Evolutionary conservation across 2,888 invertebrate genomes (phyloP).

Genomic region (Conistra vaccinii): DNA sequence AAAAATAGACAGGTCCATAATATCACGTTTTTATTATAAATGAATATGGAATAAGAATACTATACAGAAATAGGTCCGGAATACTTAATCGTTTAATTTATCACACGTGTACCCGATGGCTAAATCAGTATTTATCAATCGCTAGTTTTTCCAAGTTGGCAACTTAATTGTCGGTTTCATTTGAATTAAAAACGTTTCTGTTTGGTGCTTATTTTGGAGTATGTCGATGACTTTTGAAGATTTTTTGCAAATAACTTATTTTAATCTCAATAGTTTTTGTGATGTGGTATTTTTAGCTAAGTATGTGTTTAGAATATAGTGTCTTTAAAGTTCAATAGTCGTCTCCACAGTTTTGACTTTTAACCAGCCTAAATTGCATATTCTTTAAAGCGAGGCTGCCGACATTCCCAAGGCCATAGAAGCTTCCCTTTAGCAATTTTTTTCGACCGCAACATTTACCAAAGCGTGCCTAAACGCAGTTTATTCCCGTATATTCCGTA

Average conservation of each 20-base stretch:
- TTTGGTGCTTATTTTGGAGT: neutral
- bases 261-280: neutral
- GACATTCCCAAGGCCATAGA: neutral
- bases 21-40: conserved; percentile 49
- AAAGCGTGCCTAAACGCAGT: conserved; percentile 39
- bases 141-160: conserved; percentile 21
- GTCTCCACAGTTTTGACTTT: neutral
- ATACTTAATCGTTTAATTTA: conserved; percentile 40
- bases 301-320: conserved; percentile 11
- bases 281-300: conserved; percentile 7
- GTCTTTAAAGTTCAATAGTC: neutral
- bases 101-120: conserved; percentile 42
- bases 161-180: conserved; percentile 35
- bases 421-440: neutral
- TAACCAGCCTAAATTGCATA: neutral
- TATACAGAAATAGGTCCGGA: conserved; percentile 51
- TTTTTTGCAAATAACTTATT: neutral
- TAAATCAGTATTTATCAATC: conserved; percentile 57
- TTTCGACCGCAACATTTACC: neutral
- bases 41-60: conserved; percentile 54
- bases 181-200: neutral
- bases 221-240: conserved; percentile 18
- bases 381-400: neutral
- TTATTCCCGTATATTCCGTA: conserved; percentile 50
- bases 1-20: conserved; percentile 14